phyloP scores from a whole-genome alignment of 2,888 invertebrate genomes.

The Glyphotaelius pellucidus region DNA sequence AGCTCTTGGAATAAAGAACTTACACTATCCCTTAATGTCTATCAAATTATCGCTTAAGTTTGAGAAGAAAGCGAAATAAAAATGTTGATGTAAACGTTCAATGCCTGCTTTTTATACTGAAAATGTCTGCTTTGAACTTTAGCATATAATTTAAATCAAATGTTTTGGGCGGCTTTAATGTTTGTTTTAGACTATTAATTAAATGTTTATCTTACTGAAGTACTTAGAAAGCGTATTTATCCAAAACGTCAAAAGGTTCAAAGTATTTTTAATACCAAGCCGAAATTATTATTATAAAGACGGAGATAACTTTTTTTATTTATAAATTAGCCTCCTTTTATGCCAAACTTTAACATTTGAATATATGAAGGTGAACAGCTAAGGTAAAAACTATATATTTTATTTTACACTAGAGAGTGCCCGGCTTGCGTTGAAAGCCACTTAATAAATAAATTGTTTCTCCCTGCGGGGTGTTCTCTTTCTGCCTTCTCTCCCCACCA shows the following conservation, averaged over 20 bases:
- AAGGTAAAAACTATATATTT: no score
- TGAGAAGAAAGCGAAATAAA: background rate
- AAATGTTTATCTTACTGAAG: background rate
- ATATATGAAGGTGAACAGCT: no score
- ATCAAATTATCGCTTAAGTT: background rate
- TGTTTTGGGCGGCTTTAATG: background rate
- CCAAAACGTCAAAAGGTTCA: background rate
- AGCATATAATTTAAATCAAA: background rate
- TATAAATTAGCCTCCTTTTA: background rate
- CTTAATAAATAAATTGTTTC: no score
- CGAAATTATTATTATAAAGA: background rate
- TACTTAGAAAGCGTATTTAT: background rate
- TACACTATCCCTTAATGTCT: background rate
- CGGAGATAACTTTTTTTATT: background rate
- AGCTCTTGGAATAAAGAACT: conserved; percentile 22
- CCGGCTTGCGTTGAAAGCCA: no score
- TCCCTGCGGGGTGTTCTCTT: no score
- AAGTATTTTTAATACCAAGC: background rate
- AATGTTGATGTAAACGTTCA: background rate
- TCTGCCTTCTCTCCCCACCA: no score
- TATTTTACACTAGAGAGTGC: no score
- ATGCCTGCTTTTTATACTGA: background rate
- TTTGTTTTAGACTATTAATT: background rate
- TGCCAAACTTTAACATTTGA: no score
- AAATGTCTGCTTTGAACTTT: background rate